Evolutionary conservation across 2,888 invertebrate genomes (phyloP), one percentile per base, ranked within the genome.

Genomic region (Drosophila tanythrix): DNA sequence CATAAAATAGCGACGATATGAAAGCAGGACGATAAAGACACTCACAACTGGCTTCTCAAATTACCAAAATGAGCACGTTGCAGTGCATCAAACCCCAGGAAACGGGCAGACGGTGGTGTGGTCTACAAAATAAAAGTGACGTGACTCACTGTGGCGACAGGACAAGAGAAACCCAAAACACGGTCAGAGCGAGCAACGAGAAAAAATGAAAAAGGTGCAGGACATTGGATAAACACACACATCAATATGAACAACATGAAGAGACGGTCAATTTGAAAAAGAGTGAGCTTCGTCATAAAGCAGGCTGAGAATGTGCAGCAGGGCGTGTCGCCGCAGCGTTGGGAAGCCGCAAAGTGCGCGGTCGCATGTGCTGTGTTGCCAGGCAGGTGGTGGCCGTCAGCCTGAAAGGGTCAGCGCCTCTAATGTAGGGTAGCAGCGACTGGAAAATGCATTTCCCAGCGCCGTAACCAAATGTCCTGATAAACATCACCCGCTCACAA

Each of bases 281-380:
- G 59, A 64, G 66, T 74, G 56, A 66, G 75, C 71, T 75, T 70
- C 59, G 60, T 72, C 83, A 88, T 83, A 74, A 77, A 81, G 60
- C 69, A 75, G 82, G 50, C 76, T 76, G 80, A 67, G 88, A 89
- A 87, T 88, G 88, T 89, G 82, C 82, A 86, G 56, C 76, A 66
- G 74, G 83, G 81, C 83, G 78, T 79, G 76, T 72, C 82, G 70
- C 46, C 38, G 7, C 66, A 76, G 69, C 56, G 58, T 57, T 75
- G 70, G 76, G 89, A 89, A 87, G 91, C 88, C 90, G 77, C 88
- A 90, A 90, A 88, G 76, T 88, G 72, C 80, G 80, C 73, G 89
- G 88, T 84, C 67, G 84, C 81, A 88, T 81, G 79, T 72, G 69
- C 56, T 60, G 79, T 74, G 69, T 57, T 64, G 76, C 75, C 56